Conservation (phyloP, 2,888 invertebrate species). For the Thysanoteuthis rhombus region DNA sequence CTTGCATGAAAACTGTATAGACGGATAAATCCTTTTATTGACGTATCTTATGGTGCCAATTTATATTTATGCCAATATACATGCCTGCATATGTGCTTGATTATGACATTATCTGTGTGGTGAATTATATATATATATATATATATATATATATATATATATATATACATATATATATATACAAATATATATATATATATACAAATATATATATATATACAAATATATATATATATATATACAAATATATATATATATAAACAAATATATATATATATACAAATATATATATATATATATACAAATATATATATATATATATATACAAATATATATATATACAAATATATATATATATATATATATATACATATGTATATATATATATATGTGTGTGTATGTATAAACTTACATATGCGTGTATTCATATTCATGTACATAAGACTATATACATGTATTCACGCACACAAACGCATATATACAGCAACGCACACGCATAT, state of each 20-base stretch:
- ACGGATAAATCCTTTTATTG: no score
- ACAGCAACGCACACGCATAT: neutral
- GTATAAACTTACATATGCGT: neutral
- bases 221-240: neutral
- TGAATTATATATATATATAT: neutral
- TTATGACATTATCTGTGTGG: no score
- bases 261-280: no score
- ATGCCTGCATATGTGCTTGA: no score
- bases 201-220: neutral
- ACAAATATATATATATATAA: no score
- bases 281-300: no score
- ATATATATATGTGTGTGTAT: neutral
- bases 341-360: neutral
- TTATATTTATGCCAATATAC: no score
- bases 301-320: no score
- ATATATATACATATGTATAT: neutral
- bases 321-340: neutral
- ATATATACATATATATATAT: neutral
- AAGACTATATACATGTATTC: neutral
- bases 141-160: neutral
- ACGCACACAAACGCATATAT: neutral
- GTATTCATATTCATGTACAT: neutral
- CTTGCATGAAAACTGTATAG: no score
- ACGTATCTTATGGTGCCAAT: no score
- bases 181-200: neutral